Percentiles rank a stretch among this genome's conserved stretches.
These are phyloP conservation scores for Zaprionus lachaisei DNA, from an alignment of 1,140 invertebrate genomes.

Conservation along the genomic window DNA sequence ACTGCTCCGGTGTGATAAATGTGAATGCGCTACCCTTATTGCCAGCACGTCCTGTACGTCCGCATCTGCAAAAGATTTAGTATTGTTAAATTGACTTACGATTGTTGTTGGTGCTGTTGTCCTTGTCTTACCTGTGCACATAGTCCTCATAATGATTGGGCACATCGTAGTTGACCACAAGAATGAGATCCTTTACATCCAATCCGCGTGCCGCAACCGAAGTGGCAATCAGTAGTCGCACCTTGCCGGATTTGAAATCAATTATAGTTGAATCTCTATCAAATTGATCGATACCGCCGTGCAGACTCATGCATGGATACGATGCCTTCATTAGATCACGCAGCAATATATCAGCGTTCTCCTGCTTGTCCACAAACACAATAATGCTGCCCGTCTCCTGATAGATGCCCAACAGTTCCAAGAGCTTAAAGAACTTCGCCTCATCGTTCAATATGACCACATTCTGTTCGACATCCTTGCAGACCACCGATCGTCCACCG, in stretches of 20 bases:
- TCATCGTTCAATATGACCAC: conserved; percentile 98
- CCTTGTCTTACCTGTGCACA: conserved; percentile 89
- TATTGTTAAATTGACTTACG: too few relatives aligned
- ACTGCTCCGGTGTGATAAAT: conserved; percentile 98
- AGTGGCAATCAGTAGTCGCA: conserved; percentile 94
- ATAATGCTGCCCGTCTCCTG: conserved; percentile 97
- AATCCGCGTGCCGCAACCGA: conserved; percentile 98
- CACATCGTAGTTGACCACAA: conserved; percentile 99
- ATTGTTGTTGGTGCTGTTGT: too few relatives aligned
- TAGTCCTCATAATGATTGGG: conserved; percentile 99
- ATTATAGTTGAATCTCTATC: conserved; percentile 99
- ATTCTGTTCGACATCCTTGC: conserved; percentile 98
- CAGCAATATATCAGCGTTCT: conserved; percentile 96
- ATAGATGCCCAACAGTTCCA: conserved; percentile 97
- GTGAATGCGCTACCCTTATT: conserved; percentile 99
- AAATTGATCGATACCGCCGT: conserved; percentile 99
- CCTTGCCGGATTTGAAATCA: conserved; percentile 98
- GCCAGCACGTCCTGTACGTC: conserved; percentile 96
- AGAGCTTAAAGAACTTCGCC: conserved; percentile 98
- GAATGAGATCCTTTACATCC: conserved; percentile 98
- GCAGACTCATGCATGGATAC: conserved; percentile 97
- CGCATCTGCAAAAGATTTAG: conserved; percentile 89
- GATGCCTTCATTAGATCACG: conserved; percentile 99
- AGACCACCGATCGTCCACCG: conserved; percentile 98
- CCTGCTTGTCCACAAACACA: conserved; percentile 99